Percentiles rank a stretch among this genome's conserved stretches.
These are phyloP conservation scores for Neoseiulus cucumeris DNA, from an alignment of 1,140 invertebrate genomes.

Conservation along the genomic window DNA sequence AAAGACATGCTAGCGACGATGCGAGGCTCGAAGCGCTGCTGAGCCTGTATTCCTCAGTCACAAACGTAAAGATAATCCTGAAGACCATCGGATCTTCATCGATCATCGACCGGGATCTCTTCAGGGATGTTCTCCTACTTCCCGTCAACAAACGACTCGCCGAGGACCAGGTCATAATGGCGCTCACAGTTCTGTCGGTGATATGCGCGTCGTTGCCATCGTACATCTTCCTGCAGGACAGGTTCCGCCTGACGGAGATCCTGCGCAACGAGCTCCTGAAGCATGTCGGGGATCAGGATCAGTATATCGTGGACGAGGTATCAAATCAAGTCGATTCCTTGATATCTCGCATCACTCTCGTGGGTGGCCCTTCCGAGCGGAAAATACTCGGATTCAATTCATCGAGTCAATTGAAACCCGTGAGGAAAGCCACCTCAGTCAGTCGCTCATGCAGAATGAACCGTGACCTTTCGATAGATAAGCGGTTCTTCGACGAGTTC, in stretches of 20 bases:
- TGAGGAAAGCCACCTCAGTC: not conserved
- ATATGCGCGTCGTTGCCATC: not conserved
- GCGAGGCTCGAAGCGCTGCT: not conserved
- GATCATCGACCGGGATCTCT: not conserved
- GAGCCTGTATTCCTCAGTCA: not conserved
- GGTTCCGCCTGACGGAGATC: not conserved
- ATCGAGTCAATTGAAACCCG: not conserved
- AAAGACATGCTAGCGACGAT: not conserved
- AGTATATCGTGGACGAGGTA: not conserved
- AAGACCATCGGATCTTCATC: not conserved
- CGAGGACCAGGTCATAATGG: constrained; percentile 1
- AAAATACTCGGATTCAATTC: not conserved
- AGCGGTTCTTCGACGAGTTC: not conserved
- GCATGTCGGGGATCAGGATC: not conserved
- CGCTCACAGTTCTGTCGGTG: not conserved
- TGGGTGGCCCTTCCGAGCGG: not conserved
- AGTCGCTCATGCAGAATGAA: not conserved
- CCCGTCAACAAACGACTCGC: not conserved
- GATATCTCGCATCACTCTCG: not conserved
- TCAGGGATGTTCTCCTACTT: not conserved
- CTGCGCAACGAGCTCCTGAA: not conserved
- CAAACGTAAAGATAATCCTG: not conserved
- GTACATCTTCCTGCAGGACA: not conserved
- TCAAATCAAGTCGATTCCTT: constrained; percentile 2
- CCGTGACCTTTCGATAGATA: not conserved